phyloP scores from a whole-genome alignment of 2,797 vertebrate genomes.

The Miichthys miiuy region DNA sequence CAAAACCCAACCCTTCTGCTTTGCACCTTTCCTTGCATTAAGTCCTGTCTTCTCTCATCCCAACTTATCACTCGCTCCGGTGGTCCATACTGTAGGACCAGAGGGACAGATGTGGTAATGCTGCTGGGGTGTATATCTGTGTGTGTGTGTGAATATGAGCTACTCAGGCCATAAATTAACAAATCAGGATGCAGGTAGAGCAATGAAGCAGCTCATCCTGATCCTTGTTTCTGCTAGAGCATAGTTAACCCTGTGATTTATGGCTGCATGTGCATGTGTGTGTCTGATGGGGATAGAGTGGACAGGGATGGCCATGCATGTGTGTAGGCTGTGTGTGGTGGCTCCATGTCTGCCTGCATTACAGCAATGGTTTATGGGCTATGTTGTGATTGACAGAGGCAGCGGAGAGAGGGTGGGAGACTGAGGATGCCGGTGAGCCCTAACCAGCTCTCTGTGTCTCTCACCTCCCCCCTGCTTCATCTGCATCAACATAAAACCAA shows the following conservation, averaged over 20 bases:
- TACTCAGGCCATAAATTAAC: slow-evolving; percentile 75
- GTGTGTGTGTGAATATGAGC: slow-evolving; percentile 24
- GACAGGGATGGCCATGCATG: slow-evolving; percentile 12
- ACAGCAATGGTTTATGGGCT: slow-evolving; percentile 21
- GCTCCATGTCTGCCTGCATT: slow-evolving; percentile 24
- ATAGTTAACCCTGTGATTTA: slow-evolving; percentile 58
- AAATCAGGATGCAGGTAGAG: slow-evolving; percentile 69
- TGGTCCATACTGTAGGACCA: slow-evolving; percentile 68
- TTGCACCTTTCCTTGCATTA: slow-evolving; percentile 44
- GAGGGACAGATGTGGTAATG: slow-evolving; percentile 56
- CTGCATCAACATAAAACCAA: slow-evolving; percentile 41
- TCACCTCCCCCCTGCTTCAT: slow-evolving; percentile 17
- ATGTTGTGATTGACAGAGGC: slow-evolving; percentile 54
- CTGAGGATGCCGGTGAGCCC: slow-evolving; percentile 8
- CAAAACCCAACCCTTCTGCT: slow-evolving; percentile 21
- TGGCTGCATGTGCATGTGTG: slow-evolving; percentile 15
- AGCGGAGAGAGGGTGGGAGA: slow-evolving; percentile 4
- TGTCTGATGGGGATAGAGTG: slow-evolving; percentile 37
- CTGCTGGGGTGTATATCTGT: slow-evolving; percentile 34
- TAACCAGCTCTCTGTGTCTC: slow-evolving; percentile 1
- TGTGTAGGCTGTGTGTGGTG: neutral
- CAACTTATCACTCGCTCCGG: slow-evolving; percentile 73
- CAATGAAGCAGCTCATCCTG: slow-evolving; percentile 36
- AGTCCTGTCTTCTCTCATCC: slow-evolving; percentile 59
- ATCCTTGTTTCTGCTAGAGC: slow-evolving; percentile 49